Percentiles rank a stretch among this genome's conserved stretches.
Evolutionary conservation across 2,888 invertebrate species (phyloP).

Genomic region (Schizaphis graminum): DNA sequence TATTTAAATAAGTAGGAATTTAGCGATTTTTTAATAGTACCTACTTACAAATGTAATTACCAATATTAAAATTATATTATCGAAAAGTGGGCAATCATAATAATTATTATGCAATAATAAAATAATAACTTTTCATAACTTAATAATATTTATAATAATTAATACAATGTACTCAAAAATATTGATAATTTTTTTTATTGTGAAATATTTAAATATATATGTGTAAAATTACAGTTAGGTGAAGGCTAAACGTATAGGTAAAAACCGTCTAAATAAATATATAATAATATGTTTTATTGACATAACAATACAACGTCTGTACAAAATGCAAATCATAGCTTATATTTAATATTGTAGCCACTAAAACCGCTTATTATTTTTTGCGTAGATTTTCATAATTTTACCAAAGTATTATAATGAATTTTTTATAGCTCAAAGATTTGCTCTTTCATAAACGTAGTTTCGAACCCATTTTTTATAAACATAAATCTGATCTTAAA

Average conservation of each 20-base stretch:
- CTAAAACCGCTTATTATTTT: not conserved
- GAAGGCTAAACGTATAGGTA: not conserved
- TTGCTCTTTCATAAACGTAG: not conserved
- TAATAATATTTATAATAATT: not conserved
- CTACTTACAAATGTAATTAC: not conserved
- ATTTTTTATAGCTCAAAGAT: not conserved
- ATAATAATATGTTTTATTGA: not conserved
- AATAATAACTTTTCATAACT: not conserved
- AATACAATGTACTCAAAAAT: not conserved
- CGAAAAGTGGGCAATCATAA: not conserved
- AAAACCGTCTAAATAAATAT: not conserved
- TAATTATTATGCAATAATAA: not conserved
- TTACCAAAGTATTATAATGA: not conserved
- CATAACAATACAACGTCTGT: not conserved
- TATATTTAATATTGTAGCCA: not conserved
- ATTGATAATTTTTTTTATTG: not conserved
- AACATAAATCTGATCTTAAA: not conserved
- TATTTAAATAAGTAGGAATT: not conserved
- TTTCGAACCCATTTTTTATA: not conserved
- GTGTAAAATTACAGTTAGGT: not conserved
- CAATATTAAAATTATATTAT: not conserved
- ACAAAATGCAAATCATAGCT: not conserved
- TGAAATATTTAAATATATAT: not conserved
- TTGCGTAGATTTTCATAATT: not conserved
- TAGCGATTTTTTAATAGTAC: not conserved